Evolutionary conservation across 2,113 vertebrate genomes (phyloP), one percentile per base, ranked within the genome.

Genomic region (Salvator merianae): DNA sequence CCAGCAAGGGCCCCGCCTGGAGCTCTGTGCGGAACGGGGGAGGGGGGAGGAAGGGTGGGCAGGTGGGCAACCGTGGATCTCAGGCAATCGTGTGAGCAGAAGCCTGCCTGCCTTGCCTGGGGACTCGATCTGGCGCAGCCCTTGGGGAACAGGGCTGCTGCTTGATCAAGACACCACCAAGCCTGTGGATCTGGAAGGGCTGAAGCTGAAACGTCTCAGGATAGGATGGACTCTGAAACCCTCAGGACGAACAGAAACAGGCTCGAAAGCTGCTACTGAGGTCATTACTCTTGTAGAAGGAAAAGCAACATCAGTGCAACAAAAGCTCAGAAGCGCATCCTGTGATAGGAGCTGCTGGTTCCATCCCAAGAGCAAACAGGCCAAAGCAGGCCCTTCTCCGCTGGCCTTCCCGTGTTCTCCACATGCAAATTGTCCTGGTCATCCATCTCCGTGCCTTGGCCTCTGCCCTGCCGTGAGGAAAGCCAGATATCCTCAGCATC

Each of bases 201-300:
- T 62, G 38, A 92, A 92, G 93, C 87, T 92, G 94, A 18, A 26
- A 83, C 55, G 26, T 28, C 59, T 43, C 43, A 20, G 30, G 59
- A 36, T 14, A 47, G 62, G 22, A 26, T 30, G 18, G 47, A 22
- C 22, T 66, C 59, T 28, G 71, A 34, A 91, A 86, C 77, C 87
- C 88, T 93, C 79, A 88, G 87, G 91, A 92, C 59, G 78, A 90
- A 94, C 85, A 87, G 89, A 93, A 71, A 93, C 92, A 89, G 94
- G 88, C 94, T 94, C 85, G 93, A 94, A 93, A 91, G 88, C 92
- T 93, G 91, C 91, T 94, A 94, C 94, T 95, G 94, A 96, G 96
- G 95, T 96, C 95, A 95, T 91, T 95, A 95, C 95, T 96, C 96
- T 95, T 94, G 94, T 91, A 84, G 86, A 88, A 14, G 12, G 65